These are phyloP conservation scores for Dione vanillae DNA, from an alignment of 2,888 invertebrate genomes.

Conservation along the genomic window DNA sequence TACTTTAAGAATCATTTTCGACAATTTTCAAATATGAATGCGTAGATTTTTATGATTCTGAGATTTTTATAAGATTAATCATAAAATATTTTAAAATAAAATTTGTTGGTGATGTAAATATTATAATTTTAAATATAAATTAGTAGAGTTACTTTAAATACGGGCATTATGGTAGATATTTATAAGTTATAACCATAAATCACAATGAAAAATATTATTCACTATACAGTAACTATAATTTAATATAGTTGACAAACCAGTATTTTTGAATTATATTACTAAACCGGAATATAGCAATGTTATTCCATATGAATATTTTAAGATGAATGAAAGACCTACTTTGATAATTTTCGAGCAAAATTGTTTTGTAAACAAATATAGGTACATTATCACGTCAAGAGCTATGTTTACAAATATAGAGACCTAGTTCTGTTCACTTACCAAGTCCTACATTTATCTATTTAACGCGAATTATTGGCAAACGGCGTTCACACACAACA, in stretches of 20 bases:
- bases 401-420: conserved; percentile 29
- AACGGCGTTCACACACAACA: conserved; percentile 70
- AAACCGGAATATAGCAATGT: conserved; percentile 27
- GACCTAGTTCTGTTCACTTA: conserved; percentile 34
- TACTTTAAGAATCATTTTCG: background rate
- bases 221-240: background rate
- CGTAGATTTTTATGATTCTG: background rate
- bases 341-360: conserved; percentile 12
- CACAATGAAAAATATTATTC: background rate
- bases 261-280: conserved; percentile 12
- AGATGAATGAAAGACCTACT: conserved; percentile 8
- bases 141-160: background rate
- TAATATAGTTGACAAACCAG: conserved; percentile 5
- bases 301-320: conserved; percentile 2
- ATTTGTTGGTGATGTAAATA: background rate
- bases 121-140: background rate
- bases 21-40: background rate
- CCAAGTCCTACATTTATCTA: conserved; percentile 30
- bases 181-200: background rate
- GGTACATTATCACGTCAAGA: conserved; percentile 1
- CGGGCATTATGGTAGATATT: background rate
- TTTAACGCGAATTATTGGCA: conserved; percentile 23
- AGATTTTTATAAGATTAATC: background rate
- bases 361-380: conserved; percentile 62
- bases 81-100: background rate